Base-by-base conservation (phyloP, 2,888 invertebrate genomes). In the Parascotia fuliginaria region DNA sequence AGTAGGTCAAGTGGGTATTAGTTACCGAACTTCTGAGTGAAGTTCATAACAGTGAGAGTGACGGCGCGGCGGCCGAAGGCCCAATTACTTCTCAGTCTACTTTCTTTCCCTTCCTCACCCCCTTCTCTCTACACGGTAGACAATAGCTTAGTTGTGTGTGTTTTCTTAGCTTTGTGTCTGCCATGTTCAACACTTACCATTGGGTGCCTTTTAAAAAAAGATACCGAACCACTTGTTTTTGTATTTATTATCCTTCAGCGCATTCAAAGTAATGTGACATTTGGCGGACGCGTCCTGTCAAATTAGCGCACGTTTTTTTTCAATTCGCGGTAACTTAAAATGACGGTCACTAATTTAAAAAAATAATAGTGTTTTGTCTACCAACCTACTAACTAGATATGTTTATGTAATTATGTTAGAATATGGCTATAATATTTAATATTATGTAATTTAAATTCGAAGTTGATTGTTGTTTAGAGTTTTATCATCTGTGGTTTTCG, bases 241-340 rank as follows among this genome's bases (percentile, higher is more conserved):
- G 13, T 3, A 9, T n/a, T 40, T 40, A 19, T 40, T 13, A 11
- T 40, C 45, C 38, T 32, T 47, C 42, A 50, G 53, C 14, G 39
- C 44, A 43, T 16, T 27, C 51, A 51, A 45, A 53, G 47, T 29
- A 13, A 59, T 56, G 55, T 71, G 75, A 75, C 85, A 87, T 85
- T 80, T 86, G 85, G 82, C 58, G 42, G 75, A 84, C 57, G 68
- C 42, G 63, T 12, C 63, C 71, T 75, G 79, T 79, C 77, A 83
- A 79, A 73, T 74, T 79, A 71, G 46, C 55, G 65, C 40, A 52
- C 60, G 45, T 63, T 63, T 72, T 70, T 54, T 57, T 67, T 31
- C 24, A 34, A 32, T 37, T 62, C 45, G 56, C 19, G 49, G 60
- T 33, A 31, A 48, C 43, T 39, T 28, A 57, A 49, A 11, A 60